Evolutionary conservation across 2,888 invertebrate species (phyloP), one percentile per base, ranked within the genome.

Genomic region (Brachyptera putata): DNA sequence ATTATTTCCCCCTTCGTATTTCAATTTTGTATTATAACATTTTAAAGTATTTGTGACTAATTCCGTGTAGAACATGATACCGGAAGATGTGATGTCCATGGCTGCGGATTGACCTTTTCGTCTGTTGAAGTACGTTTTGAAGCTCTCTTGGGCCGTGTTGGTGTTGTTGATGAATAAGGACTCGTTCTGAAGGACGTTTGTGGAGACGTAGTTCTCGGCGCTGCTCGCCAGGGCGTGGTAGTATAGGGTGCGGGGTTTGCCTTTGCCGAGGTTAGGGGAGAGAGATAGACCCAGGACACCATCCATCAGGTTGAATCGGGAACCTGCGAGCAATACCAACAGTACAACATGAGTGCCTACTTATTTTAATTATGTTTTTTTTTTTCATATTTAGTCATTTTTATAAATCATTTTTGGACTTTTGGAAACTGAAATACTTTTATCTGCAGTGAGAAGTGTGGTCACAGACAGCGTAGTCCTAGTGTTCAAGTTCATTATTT

Each of bases 291-390:
- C 87, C 1, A 89, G 71, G 9, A 88, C 34, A 9, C 63, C 88
- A 64, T 88, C 88, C 87, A 87, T 87, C 43, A 88, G 71, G 63
- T 87, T 85, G 68, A 88, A 88, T 36, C 76, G 76, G 64, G 84
- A 83, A 5, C 41, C 41, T 41, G 41, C n/a, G n/a, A n/a, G n/a
- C n/a, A n/a, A n/a, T n/a, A n/a, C n/a, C 3, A 26, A 26, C n/a
- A n/a, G n/a, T n/a, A n/a, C n/a, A n/a, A n/a, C n/a, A n/a, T n/a
- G n/a, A n/a, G n/a, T n/a, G n/a, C n/a, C n/a, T n/a, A n/a, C n/a
- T n/a, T n/a, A n/a, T n/a, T n/a, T n/a, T n/a, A n/a, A n/a, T n/a
- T n/a, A n/a, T n/a, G n/a, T n/a, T n/a, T n/a, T n/a, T n/a, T n/a
- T n/a, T n/a, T n/a, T n/a, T n/a, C n/a, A n/a, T n/a, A n/a, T n/a